Evolutionary conservation across 2,113 vertebrate genomes (phyloP).

Genomic region (Stictonetta naevosa): DNA sequence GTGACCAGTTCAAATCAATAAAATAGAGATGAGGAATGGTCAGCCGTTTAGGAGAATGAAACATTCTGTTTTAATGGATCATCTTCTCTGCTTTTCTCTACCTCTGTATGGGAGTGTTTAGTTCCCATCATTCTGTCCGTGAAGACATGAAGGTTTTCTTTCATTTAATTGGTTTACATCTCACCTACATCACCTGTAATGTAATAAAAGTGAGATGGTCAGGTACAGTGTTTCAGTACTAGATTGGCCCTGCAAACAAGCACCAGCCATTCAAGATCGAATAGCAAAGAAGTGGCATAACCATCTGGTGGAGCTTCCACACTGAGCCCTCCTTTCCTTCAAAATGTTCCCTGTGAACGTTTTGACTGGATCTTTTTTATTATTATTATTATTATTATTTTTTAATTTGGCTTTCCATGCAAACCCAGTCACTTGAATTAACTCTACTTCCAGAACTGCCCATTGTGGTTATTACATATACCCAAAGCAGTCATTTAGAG

Average conservation of each 20-base stretch:
- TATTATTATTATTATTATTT: neutral
- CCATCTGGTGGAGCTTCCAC: neutral
- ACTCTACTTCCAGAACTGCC: neutral
- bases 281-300: neutral
- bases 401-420: neutral
- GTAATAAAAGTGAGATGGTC: neutral
- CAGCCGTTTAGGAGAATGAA: neutral
- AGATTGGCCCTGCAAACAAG: neutral
- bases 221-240: neutral
- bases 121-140: neutral
- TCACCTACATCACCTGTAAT: neutral
- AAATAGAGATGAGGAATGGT: neutral
- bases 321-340: neutral
- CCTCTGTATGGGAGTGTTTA: neutral
- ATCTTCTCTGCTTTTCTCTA: neutral
- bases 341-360: neutral
- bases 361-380: neutral
- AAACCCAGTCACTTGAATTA: neutral
- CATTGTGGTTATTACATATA: rapidly evolving
- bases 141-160: neutral
- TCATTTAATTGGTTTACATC: neutral
- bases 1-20: neutral
- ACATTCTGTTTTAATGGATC: neutral
- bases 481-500: neutral
- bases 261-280: neutral